Percentiles rank a stretch among this genome's conserved stretches.
Evolutionary conservation across 1,140 invertebrate genomes (phyloP).

Genomic region (Zophobas morio): DNA sequence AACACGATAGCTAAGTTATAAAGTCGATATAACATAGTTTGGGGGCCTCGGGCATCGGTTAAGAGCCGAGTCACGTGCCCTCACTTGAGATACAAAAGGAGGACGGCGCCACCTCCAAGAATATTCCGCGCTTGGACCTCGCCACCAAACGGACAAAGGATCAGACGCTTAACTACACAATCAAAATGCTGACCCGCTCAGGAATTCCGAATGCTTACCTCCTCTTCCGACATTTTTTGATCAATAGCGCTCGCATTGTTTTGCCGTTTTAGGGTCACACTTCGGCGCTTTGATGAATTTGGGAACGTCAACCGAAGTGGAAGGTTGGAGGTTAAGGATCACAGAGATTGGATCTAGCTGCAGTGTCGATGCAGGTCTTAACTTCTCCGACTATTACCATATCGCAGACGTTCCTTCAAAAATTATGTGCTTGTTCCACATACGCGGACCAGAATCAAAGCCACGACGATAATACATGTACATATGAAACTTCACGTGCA

Average conservation of each 20-base stretch:
- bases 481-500: conserved; percentile 38
- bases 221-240: conserved; percentile 26
- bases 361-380: not conserved
- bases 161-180: conserved; percentile 50
- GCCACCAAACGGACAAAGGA: conserved; percentile 48
- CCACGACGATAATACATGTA: not conserved
- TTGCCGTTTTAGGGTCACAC: conserved; percentile 22
- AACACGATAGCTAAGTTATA: conserved; percentile 64
- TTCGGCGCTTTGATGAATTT: conserved; percentile 24
- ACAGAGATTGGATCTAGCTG: too few relatives aligned
- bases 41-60: conserved; percentile 52
- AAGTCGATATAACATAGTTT: conserved; percentile 63
- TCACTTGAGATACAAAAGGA: conserved; percentile 50
- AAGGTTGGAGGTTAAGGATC: not conserved
- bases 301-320: not conserved
- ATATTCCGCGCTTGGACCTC: conserved; percentile 5
- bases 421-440: not conserved
- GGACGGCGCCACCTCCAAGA: conserved; percentile 15
- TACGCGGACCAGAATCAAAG: conserved; percentile 15
- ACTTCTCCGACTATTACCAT: not conserved
- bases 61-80: conserved; percentile 57
- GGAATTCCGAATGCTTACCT: conserved; percentile 47
- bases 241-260: conserved; percentile 40
- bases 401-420: not conserved
- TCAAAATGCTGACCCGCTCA: conserved; percentile 53